Conservation (phyloP, 92 coral and sea anemone species). For the Phymanthus crucifer region DNA sequence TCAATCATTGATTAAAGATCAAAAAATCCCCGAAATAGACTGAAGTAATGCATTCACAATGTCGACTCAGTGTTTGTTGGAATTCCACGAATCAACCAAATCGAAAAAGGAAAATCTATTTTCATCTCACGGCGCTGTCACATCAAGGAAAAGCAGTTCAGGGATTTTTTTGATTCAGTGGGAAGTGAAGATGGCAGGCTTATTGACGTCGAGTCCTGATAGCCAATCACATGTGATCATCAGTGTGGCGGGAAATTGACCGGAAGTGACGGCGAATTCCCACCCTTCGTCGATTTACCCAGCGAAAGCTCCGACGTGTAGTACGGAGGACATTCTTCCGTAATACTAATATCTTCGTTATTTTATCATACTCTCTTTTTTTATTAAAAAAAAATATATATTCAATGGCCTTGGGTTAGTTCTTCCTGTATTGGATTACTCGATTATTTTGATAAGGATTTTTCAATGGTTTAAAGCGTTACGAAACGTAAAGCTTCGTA, state of each 20-base stretch:
- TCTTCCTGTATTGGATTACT: slow-evolving; percentile 5
- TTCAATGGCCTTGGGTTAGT: not conserved
- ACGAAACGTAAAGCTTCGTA: not conserved
- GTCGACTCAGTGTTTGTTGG: not conserved
- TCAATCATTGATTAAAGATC: not conserved
- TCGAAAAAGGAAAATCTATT: not conserved
- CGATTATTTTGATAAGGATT: slow-evolving; percentile 1
- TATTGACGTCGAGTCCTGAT: slow-evolving; percentile 4
- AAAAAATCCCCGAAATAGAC: not conserved
- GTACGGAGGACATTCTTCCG: too few species aligned
- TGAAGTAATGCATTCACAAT: not conserved
- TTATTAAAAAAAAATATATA: not conserved
- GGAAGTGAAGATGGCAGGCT: slow-evolving; percentile 15
- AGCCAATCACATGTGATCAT: slow-evolving; percentile 15
- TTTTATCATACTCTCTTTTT: not conserved
- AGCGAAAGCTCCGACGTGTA: slow-evolving; percentile 4
- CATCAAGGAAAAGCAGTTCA: slow-evolving; percentile 7
- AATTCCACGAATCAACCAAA: not conserved
- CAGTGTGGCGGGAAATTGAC: slow-evolving; percentile 26
- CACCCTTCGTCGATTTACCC: slow-evolving; percentile 23
- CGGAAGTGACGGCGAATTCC: slow-evolving; percentile 31
- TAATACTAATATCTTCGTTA: not conserved
- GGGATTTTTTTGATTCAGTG: not conserved
- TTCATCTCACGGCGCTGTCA: not conserved
- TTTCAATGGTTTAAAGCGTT: not conserved